A percentile compares a stretch with the other conserved stretches of the same genome.
phyloP scores from a whole-genome alignment of 1,140 invertebrate species.

The Drosophila teissieri region DNA sequence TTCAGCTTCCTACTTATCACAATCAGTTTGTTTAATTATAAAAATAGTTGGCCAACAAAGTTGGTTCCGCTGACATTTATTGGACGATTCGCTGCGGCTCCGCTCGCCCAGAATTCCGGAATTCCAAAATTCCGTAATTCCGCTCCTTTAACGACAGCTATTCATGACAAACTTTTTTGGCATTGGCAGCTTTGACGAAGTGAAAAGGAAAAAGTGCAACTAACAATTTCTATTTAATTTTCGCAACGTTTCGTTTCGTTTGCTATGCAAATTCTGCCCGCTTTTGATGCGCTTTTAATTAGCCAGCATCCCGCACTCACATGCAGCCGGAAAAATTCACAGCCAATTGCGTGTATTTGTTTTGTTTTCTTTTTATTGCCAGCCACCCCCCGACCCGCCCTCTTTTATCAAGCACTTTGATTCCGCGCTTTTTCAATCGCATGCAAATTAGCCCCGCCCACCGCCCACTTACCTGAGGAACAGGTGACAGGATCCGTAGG shows the following conservation, averaged over 20 bases:
- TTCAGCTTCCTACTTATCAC: constrained; percentile 65
- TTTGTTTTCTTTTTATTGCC: constrained; percentile 43
- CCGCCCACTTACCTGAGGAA: background rate
- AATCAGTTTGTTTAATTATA: constrained; percentile 75
- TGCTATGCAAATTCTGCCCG: constrained; percentile 69
- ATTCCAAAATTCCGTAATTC: constrained; percentile 14
- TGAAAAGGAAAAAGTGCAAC: constrained; percentile 62
- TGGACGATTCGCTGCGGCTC: constrained; percentile 44
- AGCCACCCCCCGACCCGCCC: too few species aligned
- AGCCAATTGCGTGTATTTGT: constrained; percentile 67
- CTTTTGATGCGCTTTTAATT: constrained; percentile 77
- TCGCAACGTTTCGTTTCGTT: constrained; percentile 66
- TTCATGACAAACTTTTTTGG: constrained; percentile 62
- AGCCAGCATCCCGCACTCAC: constrained; percentile 46
- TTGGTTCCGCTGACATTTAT: constrained; percentile 70
- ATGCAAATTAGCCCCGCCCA: constrained; percentile 62
- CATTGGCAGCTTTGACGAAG: constrained; percentile 62
- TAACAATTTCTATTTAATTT: constrained; percentile 74
- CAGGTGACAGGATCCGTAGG: constrained; percentile 16
- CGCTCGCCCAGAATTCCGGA: background rate
- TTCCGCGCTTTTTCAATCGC: constrained; percentile 57
- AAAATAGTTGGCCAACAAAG: constrained; percentile 71
- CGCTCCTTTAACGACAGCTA: constrained; percentile 36
- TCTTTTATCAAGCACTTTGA: constrained; percentile 68
- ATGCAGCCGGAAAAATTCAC: constrained; percentile 56